A percentile compares a stretch with the other conserved stretches of the same genome.
Evolutionary conservation across 2,113 vertebrate genomes (phyloP).

Genomic region (Anoura caudifer): DNA sequence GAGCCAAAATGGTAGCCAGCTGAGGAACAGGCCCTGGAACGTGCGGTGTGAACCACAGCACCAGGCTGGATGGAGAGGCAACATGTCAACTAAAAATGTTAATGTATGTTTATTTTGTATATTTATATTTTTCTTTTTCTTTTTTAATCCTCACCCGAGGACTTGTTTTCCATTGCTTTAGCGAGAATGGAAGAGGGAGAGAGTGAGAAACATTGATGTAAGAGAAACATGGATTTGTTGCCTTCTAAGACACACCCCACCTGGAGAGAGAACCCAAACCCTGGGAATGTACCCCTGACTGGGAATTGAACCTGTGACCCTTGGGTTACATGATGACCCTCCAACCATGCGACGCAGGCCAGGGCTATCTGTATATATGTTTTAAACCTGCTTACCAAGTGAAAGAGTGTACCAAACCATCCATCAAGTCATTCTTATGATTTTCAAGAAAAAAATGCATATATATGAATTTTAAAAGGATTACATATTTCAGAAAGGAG

Average conservation of each 20-base stretch:
- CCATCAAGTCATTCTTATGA: background rate
- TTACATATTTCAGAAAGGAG: background rate
- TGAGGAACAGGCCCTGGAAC: background rate
- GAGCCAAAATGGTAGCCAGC: background rate
- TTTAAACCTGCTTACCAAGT: background rate
- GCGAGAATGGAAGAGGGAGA: too few relatives aligned
- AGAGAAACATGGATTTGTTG: too few relatives aligned
- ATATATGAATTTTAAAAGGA: background rate
- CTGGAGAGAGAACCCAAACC: too few relatives aligned
- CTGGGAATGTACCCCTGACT: too few relatives aligned
- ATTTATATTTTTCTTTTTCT: background rate
- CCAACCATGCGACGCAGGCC: too few relatives aligned
- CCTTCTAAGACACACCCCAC: too few relatives aligned
- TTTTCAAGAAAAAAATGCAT: background rate
- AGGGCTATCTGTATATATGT: background rate
- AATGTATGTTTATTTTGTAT: background rate
- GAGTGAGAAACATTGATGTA: too few relatives aligned
- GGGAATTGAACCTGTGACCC: too few relatives aligned
- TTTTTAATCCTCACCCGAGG: too few relatives aligned
- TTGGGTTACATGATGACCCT: too few relatives aligned
- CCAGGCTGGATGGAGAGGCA: background rate
- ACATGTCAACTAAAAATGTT: background rate
- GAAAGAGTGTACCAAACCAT: background rate
- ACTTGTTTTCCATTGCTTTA: too few relatives aligned
- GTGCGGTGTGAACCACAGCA: background rate